Conservation (phyloP, 2,113 vertebrate species). For the Xyliphius kryptos region DNA sequence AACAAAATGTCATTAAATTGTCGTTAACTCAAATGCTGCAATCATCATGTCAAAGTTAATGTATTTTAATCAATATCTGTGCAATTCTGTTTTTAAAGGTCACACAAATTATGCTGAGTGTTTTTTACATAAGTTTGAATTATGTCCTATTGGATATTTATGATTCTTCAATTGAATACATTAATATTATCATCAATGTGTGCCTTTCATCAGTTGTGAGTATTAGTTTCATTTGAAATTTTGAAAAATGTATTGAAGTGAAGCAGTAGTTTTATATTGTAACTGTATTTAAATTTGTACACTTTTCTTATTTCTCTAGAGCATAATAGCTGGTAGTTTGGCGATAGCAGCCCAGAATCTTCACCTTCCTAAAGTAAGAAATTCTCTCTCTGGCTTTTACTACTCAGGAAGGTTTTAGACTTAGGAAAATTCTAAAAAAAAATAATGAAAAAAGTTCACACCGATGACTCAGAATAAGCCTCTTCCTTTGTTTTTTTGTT, state of each 20-base stretch:
- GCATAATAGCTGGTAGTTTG: constrained; percentile 55
- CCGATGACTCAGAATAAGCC: too few species aligned
- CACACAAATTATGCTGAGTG: constrained; percentile 55
- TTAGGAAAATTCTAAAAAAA: too few species aligned
- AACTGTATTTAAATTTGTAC: background rate
- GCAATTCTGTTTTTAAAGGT: constrained; percentile 43
- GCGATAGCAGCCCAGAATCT: constrained; percentile 61
- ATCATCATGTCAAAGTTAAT: background rate
- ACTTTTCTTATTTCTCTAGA: constrained; percentile 37
- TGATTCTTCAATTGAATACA: fast-evolving
- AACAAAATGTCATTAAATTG: background rate
- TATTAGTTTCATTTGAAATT: background rate
- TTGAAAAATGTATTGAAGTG: too few species aligned
- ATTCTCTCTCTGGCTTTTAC: too few species aligned
- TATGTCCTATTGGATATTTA: background rate
- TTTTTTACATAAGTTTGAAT: constrained; percentile 28
- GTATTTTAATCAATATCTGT: background rate
- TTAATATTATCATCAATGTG: background rate
- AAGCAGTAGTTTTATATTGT: too few species aligned
- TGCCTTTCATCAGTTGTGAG: constrained; percentile 1
- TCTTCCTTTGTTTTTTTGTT: too few species aligned
- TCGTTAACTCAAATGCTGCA: background rate
- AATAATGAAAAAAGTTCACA: too few species aligned
- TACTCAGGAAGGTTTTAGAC: too few species aligned
- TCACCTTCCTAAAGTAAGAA: constrained; percentile 55